Conservation (phyloP, 1,140 invertebrate genomes). For the Drosophila bocki region DNA sequence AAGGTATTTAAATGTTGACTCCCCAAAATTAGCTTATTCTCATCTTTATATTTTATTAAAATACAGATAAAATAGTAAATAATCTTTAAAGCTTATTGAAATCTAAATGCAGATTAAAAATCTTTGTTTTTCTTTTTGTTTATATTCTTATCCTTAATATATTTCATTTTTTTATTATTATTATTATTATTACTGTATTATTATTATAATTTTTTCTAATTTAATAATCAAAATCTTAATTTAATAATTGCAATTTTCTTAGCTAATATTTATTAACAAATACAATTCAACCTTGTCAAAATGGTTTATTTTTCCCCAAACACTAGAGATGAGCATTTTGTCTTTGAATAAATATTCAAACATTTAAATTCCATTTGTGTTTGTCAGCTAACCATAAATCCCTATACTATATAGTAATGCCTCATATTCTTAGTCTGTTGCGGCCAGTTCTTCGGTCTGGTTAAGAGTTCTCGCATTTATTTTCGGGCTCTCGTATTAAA, state of each 20-base stretch:
- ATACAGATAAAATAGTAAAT: too few relatives aligned
- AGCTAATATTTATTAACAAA: background rate
- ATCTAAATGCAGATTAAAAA: too few relatives aligned
- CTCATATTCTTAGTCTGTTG: background rate
- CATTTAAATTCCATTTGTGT: background rate
- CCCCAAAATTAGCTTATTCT: too few relatives aligned
- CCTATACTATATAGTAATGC: conserved; percentile 1
- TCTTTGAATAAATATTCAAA: background rate
- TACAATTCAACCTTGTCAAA: background rate
- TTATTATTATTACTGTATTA: too few relatives aligned
- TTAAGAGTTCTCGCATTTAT: background rate
- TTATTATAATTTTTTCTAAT: too few relatives aligned
- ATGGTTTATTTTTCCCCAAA: background rate
- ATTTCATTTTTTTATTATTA: too few relatives aligned
- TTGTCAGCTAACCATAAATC: conserved; percentile 2
- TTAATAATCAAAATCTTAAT: background rate
- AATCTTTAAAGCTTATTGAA: too few relatives aligned
- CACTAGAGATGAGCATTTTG: background rate
- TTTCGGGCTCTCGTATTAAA: background rate
- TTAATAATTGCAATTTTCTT: background rate
- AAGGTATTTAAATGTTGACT: too few relatives aligned
- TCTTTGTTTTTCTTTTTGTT: too few relatives aligned
- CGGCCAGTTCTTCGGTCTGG: background rate
- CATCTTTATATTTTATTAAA: too few relatives aligned
- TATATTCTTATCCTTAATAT: too few relatives aligned